Evolutionary conservation across 2,888 invertebrate genomes (phyloP), one percentile per base, ranked within the genome.

Genomic region (Morinoia aosen): DNA sequence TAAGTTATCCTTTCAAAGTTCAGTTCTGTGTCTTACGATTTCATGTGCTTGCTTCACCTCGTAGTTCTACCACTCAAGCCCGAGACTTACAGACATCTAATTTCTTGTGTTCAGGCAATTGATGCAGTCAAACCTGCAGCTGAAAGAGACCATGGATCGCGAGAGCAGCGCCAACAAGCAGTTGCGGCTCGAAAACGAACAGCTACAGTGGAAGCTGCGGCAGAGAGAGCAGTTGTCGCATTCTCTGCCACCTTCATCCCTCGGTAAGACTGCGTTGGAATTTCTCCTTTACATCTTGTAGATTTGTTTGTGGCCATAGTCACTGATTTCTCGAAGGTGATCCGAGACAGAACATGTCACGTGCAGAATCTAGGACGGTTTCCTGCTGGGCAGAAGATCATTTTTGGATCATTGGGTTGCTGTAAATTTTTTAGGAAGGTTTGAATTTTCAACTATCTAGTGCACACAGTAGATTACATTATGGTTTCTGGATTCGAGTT

Each of bases 171-270:
- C 98, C 96, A 98, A 98, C 97, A 98, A 98, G 96, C 98, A 98
- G 3, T 97, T 99, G 94, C 98, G 98, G 0, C 98, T 98, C 97
- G 98, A 98, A 97, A 99, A 99, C 97, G 99, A 99, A 97, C 98
- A 99, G 97, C 98, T 99, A 5, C 98, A 98, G 97, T 99, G 98
- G 98, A 98, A 98, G 97, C 98, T 99, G 96, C 98, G 98, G 97
- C 98, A 98, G 97, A 91, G 96, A 56, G 96, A 96, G 58, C 95
- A 96, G 64, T 90, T 95, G 40, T 96, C 96, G 5, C 91, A 95
- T 88, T 96, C 96, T 48, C 91, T 95, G 16, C 96, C 95, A 14
- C 56, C 95, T 12, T 96, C 96, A 48, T 95, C 96, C 8, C 95
- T 96, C 25, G 96, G 96, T 96, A 95, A 95, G 96, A 95, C n/a